Evolutionary conservation across 2,888 invertebrate genomes (phyloP).

Genomic region (Aleiodes alternator): DNA sequence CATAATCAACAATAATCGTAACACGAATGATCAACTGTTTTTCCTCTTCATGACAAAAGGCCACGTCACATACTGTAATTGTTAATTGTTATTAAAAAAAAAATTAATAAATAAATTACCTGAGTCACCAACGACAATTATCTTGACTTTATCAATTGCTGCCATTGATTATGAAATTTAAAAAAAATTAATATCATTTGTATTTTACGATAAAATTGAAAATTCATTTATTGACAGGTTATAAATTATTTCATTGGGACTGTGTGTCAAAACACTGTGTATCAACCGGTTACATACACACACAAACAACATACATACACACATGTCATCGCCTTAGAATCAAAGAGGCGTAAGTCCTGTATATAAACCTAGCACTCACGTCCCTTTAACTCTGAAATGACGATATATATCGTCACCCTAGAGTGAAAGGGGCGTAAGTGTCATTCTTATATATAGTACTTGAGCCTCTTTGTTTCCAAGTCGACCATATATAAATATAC

Average conservation of each 20-base stretch:
- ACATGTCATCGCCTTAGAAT: no score
- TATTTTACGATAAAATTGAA: neutral
- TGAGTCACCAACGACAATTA: conserved; percentile 94
- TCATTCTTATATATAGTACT: no score
- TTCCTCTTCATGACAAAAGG: conserved; percentile 10
- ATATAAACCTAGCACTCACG: no score
- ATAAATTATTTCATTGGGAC: conserved; percentile 23
- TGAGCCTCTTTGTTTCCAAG: no score
- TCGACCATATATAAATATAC: no score
- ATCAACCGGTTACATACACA: conserved; percentile 20
- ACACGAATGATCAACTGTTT: neutral
- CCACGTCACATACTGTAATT: conserved; percentile 39
- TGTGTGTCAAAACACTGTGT: conserved; percentile 49
- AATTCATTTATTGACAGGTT: conserved; percentile 44
- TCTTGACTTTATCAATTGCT: conserved; percentile 91
- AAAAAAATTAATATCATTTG: conserved; percentile 44
- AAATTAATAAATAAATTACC: conserved; percentile 76
- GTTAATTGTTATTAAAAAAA: neutral
- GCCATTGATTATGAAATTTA: conserved; percentile 79
- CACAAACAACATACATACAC: neutral
- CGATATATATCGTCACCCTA: no score
- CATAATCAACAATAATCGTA: neutral
- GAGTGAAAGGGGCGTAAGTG: no score
- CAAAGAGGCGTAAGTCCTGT: no score
- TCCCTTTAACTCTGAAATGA: no score